Evolutionary conservation across 2,797 vertebrate genomes (phyloP), one percentile per base, ranked within the genome.

Genomic region (Hipposideros larvatus): DNA sequence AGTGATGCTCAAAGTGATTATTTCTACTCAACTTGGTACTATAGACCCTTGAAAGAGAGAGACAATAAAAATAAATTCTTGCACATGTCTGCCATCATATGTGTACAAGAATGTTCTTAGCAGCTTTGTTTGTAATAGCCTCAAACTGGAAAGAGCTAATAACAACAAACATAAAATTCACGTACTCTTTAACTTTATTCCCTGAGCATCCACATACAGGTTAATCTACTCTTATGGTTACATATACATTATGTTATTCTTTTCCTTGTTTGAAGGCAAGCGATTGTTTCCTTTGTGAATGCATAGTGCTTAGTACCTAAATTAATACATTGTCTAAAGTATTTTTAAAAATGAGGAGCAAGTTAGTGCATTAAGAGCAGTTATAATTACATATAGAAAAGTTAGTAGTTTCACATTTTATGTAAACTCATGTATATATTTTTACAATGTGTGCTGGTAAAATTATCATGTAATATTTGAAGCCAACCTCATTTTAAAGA

Each of bases 331-430:
- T 80, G 8, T 48, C 75, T n/a, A 79, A 71, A 71, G 4, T 57
- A 65, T n/a, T 70, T 59, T 85, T 4, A 34, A 88, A 73, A 41
- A n/a, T 74, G 68, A 77, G 26, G n/a, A 43, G 4, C 5, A 73
- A 84, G n/a, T 51, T 51, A 71, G 34, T 86, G 16, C 53, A 55
- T 37, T 34, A 70, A 24, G 14, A 85, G 6, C 55, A 51, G 13
- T 61, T 63, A 73, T 34, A 80, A 59, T 53, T 34, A 43, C 7
- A 77, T 57, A 46, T 77, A 71, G 18, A 65, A 48, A 65, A 85
- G 26, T 61, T 70, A 80, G 37, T 53, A 66, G 65, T 86, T 93
- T 89, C 10, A 94, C 59, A 63, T 26, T 92, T 84, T 37, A 65
- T 86, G 7, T 77, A 57, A 87, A 90, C 51, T 61, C 4, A 37